These are phyloP conservation scores for Seriola rivoliana DNA, from an alignment of 2,113 vertebrate species.

Conservation along the genomic window DNA sequence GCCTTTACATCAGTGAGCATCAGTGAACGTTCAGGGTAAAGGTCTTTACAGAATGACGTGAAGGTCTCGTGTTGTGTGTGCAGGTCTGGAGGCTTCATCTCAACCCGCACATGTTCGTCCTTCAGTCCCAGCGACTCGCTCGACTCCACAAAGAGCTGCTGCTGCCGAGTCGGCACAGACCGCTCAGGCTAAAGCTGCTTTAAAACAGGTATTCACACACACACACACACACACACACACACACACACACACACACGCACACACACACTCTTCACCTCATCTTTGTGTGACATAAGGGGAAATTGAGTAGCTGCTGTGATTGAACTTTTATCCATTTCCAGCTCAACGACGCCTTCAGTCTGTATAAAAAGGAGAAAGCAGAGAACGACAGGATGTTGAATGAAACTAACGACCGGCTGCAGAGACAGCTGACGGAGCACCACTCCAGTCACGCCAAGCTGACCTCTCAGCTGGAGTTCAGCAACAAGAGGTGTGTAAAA, in stretches of 20 bases:
- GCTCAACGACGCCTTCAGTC: constrained; percentile 93
- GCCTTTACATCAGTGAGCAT: not conserved
- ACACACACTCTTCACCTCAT: not conserved
- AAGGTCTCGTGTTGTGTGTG: not conserved
- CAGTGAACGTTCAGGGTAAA: not conserved
- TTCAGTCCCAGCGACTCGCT: constrained; percentile 79
- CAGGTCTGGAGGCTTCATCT: constrained; percentile 80
- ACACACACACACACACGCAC: not conserved
- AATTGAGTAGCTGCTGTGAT: not conserved
- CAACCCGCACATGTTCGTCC: constrained; percentile 80
- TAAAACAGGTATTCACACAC: constrained; percentile 89
- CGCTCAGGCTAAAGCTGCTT: constrained; percentile 91
- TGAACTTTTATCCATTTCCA: constrained; percentile 58
- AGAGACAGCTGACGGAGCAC: constrained; percentile 91
- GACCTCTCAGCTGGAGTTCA: constrained; percentile 94
- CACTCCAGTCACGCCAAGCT: constrained; percentile 93
- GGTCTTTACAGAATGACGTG: not conserved
- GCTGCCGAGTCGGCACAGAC: constrained; percentile 86
- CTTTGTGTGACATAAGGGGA: not conserved
- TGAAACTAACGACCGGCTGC: constrained; percentile 94
- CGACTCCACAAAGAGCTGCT: constrained; percentile 85
- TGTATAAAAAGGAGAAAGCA: constrained; percentile 95
- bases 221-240: not conserved
- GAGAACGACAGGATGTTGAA: constrained; percentile 94
- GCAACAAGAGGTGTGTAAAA: constrained; percentile 90